Evolutionary conservation across 2,888 invertebrate species (phyloP).

Genomic region (Drosophila austrosaltans): DNA sequence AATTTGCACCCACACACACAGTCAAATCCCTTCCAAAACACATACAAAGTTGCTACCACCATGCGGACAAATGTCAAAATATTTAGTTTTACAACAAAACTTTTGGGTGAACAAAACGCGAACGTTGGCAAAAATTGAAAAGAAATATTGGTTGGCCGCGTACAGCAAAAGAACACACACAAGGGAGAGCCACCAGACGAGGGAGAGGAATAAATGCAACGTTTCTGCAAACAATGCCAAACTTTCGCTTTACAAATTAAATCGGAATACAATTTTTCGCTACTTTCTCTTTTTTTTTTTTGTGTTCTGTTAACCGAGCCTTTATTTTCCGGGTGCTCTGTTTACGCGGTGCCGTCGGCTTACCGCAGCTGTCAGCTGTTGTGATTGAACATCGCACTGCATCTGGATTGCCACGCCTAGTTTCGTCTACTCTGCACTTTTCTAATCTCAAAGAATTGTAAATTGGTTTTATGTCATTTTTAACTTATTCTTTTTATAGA

Average conservation of each 20-base stretch:
- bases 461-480: conserved; percentile 27
- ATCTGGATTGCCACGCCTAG: conserved; percentile 10
- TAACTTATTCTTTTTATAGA: conserved; percentile 13
- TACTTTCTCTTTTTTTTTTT: conserved; percentile 27
- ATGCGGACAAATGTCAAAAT: conserved; percentile 70
- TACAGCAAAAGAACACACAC: conserved; percentile 1
- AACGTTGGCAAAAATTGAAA: conserved; percentile 62
- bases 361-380: conserved; percentile 65
- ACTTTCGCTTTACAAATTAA: conserved; percentile 43
- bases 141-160: conserved; percentile 67
- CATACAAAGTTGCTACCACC: conserved; percentile 48
- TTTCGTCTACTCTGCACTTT: conserved; percentile 31
- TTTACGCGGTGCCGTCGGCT: conserved; percentile 28
- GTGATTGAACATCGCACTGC: conserved; percentile 52
- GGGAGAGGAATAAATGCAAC: conserved; percentile 23
- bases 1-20: conserved; percentile 55
- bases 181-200: background rate
- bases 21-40: conserved; percentile 5
- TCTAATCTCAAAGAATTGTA: conserved; percentile 48
- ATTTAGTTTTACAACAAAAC: conserved; percentile 71
- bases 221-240: conserved; percentile 29
- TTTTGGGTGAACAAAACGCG: conserved; percentile 40
- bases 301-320: background rate
- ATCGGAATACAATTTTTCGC: conserved; percentile 40
- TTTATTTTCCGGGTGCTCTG: conserved; percentile 10